These are phyloP conservation scores for Muricea muricata DNA, from an alignment of 92 coral and sea anemone species.

Conservation along the genomic window DNA sequence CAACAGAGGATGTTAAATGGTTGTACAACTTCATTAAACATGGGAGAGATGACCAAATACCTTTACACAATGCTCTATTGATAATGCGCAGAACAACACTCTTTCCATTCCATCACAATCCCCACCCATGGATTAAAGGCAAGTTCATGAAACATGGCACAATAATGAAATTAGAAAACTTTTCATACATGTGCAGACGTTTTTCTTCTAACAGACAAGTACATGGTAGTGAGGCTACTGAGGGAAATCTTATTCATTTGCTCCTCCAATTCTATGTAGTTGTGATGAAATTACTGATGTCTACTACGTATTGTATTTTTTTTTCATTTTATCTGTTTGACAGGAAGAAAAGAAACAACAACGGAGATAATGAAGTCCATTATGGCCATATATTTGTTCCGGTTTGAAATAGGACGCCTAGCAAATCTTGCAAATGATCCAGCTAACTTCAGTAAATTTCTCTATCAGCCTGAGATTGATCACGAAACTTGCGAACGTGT, in stretches of 20 bases:
- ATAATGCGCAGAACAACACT: neutral
- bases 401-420: conserved; percentile 39
- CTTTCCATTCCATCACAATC: conserved; percentile 18
- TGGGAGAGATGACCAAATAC: neutral
- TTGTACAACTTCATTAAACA: conserved; percentile 42
- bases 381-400: conserved; percentile 57
- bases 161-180: neutral
- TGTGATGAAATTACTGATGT: neutral
- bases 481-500: conserved; percentile 1
- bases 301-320: neutral
- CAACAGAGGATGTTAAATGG: conserved; percentile 65
- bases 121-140: conserved; percentile 29
- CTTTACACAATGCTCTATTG: conserved; percentile 40
- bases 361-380: conserved; percentile 49
- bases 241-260: neutral
- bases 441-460: conserved; percentile 20
- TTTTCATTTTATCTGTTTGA: conserved; percentile 2
- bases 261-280: neutral
- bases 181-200: neutral
- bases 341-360: conserved; percentile 53
- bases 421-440: conserved; percentile 58
- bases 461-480: conserved; percentile 22
- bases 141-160: neutral
- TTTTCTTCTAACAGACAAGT: neutral
- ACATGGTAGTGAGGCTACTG: neutral